phyloP scores from a whole-genome alignment of 2,888 invertebrate genomes.

The Temnothorax ravouxi region DNA sequence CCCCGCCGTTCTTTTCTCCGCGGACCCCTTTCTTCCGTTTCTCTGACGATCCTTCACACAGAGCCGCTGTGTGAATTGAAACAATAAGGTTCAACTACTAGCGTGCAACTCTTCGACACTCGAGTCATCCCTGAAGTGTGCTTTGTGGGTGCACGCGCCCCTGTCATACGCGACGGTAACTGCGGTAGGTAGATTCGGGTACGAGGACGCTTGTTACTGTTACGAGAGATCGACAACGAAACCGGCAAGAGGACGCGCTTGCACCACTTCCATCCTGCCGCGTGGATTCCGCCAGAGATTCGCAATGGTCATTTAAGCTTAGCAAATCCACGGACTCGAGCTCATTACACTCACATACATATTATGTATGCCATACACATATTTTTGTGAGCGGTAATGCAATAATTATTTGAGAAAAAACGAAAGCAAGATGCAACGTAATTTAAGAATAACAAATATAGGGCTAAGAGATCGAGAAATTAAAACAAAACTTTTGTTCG shows the following conservation, averaged over 20 bases:
- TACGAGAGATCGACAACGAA: conserved; percentile 66
- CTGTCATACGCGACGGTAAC: conserved; percentile 76
- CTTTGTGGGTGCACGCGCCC: conserved; percentile 85
- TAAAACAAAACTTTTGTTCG: neutral
- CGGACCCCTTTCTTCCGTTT: conserved; percentile 25
- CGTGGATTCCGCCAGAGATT: neutral
- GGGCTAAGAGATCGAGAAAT: neutral
- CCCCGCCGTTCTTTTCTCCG: conserved; percentile 22
- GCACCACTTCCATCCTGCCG: conserved; percentile 46
- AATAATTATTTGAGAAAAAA: neutral
- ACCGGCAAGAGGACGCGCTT: conserved; percentile 22
- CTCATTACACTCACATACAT: neutral
- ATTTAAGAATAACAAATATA: neutral
- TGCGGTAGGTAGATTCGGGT: conserved; percentile 80
- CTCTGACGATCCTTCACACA: conserved; percentile 66
- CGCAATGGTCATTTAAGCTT: neutral
- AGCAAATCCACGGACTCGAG: neutral
- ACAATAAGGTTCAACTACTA: conserved; percentile 83
- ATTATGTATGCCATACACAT: neutral
- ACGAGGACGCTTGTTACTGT: conserved; percentile 74
- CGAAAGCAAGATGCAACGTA: neutral
- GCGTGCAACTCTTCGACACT: conserved; percentile 79
- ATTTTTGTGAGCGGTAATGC: neutral
- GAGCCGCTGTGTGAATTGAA: conserved; percentile 78
- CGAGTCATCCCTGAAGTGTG: conserved; percentile 84